Evolutionary conservation across 2,888 invertebrate species (phyloP), one percentile per base, ranked within the genome.

Genomic region (Leucania comma): DNA sequence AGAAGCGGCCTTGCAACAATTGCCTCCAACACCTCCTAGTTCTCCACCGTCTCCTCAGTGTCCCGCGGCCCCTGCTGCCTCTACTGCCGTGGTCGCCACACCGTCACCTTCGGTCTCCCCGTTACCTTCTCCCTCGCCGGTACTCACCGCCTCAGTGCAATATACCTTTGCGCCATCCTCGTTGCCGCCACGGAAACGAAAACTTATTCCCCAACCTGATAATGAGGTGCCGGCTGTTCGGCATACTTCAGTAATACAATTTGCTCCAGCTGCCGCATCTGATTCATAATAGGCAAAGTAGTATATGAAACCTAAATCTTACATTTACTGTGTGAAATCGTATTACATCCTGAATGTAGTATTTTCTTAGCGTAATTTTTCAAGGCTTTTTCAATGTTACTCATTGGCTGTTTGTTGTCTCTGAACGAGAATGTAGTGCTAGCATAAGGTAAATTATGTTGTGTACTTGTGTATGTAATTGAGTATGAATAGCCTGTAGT

Each of bases 231-330:
- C 97, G 72, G 87, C 87, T 77, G 95, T 94, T 64, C 93, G 95
- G 72, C 95, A 95, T 75, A 95, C 94, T 53, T 98, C 98, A 4
- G 98, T 98, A 61, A 98, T 98, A 90, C 98, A 98, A 85, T 98
- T 98, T 90, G 98, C 98, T 24, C 97, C 97, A 82, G 97, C 98
- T 32, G 91, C 98, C 35, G 89, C 87, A 95, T 96, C 91, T 93
- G 97, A 96, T 69, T 88, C 88, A 71, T 93, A 90, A 83, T 92
- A 90, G 86, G 60, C 50, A 58, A 42, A 26, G 26, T 24, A 61
- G 29, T 72, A 14, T 56, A 38, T 46, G 32, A 32, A 48, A 74
- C 20, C 20, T 53, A 56, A 79, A 48, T 48, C 67, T 70, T 79
- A 67, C 51, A 67, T 58, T 63, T 66, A 51, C 29, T 6, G n/a